A percentile compares a stretch with the other conserved stretches of the same genome.
These are phyloP conservation scores for Nasonovia ribisnigri DNA, from an alignment of 2,888 invertebrate species.

Conservation along the genomic window DNA sequence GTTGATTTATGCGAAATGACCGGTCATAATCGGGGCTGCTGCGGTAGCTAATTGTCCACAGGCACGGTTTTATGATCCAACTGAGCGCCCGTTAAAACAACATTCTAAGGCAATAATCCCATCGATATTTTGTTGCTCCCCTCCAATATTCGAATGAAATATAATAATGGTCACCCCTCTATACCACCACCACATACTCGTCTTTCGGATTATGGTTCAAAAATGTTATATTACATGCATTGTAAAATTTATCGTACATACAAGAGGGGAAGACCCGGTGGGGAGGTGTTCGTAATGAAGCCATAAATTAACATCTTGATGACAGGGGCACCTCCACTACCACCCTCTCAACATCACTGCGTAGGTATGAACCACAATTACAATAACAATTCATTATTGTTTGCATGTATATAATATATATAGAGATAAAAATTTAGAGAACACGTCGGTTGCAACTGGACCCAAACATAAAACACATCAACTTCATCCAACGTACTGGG, in stretches of 20 bases:
- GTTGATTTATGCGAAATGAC: conserved; percentile 45
- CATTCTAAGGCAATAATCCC: conserved; percentile 55
- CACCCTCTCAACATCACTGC: not conserved
- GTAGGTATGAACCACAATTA: conserved; percentile 50
- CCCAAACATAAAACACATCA: not conserved
- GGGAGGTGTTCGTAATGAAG: conserved; percentile 53
- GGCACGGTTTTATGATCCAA: conserved; percentile 51
- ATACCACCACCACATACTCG: not conserved
- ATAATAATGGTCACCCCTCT: not conserved
- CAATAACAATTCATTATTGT: conserved; percentile 63
- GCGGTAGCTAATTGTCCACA: conserved; percentile 54
- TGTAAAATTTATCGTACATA: conserved; percentile 53
- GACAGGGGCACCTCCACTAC: conserved; percentile 35
- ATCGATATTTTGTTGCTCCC: conserved; percentile 53
- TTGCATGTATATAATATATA: not conserved
- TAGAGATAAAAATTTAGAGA: conserved; percentile 40
- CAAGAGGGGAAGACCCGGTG: conserved; percentile 8
- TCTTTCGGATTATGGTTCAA: conserved; percentile 46
- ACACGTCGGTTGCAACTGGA: conserved; percentile 31
- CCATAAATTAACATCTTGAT: conserved; percentile 62
- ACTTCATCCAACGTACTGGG: not conserved
- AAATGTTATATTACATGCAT: conserved; percentile 61
- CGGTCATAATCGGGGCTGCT: conserved; percentile 45
- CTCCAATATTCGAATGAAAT: conserved; percentile 50
- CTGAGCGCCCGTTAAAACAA: conserved; percentile 52